These are phyloP conservation scores for Drusus annulatus DNA, from an alignment of 1,140 invertebrate genomes.

Conservation along the genomic window DNA sequence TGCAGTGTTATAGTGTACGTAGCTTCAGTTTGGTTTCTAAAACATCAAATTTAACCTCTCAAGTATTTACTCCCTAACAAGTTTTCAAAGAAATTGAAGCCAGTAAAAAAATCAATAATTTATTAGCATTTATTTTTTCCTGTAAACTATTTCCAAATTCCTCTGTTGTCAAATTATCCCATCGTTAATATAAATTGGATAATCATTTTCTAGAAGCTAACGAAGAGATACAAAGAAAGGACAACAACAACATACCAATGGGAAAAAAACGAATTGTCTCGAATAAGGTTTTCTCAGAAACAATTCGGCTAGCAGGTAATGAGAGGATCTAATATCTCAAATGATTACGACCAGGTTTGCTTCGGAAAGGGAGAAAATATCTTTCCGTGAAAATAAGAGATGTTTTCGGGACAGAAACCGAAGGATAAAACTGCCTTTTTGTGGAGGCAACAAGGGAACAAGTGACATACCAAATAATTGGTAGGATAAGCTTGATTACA, in stretches of 20 bases:
- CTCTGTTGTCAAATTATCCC: no score
- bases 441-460: not conserved
- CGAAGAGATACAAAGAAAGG: no score
- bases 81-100: no score
- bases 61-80: no score
- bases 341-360: constrained; percentile 14
- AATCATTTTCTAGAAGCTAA: no score
- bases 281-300: constrained; percentile 1
- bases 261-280: not conserved
- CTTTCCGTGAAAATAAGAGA: not conserved
- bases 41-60: no score
- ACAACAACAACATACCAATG: not conserved
- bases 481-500: constrained; percentile 23
- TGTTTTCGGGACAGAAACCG: not conserved
- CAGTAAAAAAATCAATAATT: no score
- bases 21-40: no score
- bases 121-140: no score
- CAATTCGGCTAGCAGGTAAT: constrained; percentile 9
- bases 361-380: constrained; percentile 9
- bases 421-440: constrained; percentile 9
- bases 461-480: constrained; percentile 21
- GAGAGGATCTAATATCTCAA: constrained; percentile 30
- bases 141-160: no score
- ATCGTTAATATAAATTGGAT: no score
- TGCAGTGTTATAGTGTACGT: no score